Conservation (phyloP, 2,888 invertebrate genomes). For the Melieria picta region DNA sequence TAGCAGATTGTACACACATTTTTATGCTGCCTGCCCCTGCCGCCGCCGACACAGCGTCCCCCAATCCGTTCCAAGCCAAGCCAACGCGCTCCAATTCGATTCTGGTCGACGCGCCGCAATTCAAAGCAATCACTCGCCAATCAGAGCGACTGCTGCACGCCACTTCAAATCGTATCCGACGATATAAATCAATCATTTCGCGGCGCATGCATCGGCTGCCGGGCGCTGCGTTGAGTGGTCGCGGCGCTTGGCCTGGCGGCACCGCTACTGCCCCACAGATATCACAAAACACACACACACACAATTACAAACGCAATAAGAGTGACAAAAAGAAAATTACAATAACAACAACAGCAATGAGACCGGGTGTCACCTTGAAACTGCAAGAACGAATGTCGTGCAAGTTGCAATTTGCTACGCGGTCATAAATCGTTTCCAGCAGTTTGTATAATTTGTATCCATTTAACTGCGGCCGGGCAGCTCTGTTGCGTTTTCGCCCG, state of each 20-base stretch:
- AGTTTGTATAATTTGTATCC: constrained; percentile 24
- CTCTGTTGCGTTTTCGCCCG: no score
- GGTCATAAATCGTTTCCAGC: constrained; percentile 19
- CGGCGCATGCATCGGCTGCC: constrained; percentile 17
- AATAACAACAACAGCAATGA: neutral
- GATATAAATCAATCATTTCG: constrained; percentile 33
- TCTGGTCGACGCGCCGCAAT: no score
- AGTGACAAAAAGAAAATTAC: neutral
- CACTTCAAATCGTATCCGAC: constrained; percentile 29
- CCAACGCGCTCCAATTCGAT: neutral
- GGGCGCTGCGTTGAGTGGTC: constrained; percentile 1
- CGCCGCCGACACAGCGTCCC: neutral
- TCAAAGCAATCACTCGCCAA: no score
- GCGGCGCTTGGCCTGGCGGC: constrained; percentile 4
- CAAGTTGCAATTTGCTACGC: constrained; percentile 9
- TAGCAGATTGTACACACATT: constrained; percentile 28
- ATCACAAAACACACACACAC: neutral
- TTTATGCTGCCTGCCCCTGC: constrained; percentile 13
- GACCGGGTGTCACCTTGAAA: constrained; percentile 28
- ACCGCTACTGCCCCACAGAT: constrained; percentile 1
- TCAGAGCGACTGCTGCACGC: constrained; percentile 5
- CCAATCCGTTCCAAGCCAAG: neutral
- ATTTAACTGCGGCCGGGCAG: neutral
- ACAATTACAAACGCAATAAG: neutral
- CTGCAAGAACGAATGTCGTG: constrained; percentile 29